Conservation (phyloP, 2,888 invertebrate genomes). For the Apomyelois bistriatella region DNA sequence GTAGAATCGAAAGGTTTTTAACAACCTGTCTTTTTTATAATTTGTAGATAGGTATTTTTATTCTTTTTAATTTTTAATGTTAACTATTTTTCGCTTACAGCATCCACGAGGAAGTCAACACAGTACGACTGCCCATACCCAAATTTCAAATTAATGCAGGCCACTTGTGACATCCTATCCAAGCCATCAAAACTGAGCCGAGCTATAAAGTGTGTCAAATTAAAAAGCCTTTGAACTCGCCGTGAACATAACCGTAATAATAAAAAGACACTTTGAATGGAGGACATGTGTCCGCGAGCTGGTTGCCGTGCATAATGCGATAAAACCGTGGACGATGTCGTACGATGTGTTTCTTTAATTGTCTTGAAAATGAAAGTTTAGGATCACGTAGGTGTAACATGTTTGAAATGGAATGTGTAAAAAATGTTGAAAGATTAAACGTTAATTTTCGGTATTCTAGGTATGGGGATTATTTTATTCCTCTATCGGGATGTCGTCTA, state of each 20-base stretch:
- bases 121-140: too few relatives aligned
- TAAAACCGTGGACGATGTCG: constrained; percentile 42
- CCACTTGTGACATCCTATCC: constrained; percentile 35
- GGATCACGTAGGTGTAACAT: background rate
- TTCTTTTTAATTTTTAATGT: too few relatives aligned
- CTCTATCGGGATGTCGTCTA: too few relatives aligned
- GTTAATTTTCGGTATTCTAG: too few relatives aligned
- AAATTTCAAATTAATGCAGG: constrained; percentile 12
- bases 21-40: too few relatives aligned
- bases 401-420: background rate
- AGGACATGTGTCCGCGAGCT: constrained; percentile 73
- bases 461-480: too few relatives aligned
- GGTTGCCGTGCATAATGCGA: constrained; percentile 67
- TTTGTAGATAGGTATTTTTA: too few relatives aligned
- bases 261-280: constrained; percentile 66
- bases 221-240: constrained; percentile 70
- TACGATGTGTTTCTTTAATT: constrained; percentile 27
- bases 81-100: too few relatives aligned
- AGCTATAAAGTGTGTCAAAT: constrained; percentile 73
- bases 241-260: constrained; percentile 64
- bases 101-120: too few relatives aligned
- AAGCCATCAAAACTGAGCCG: constrained; percentile 50
- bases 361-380: constrained; percentile 32
- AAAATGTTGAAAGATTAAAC: too few relatives aligned
- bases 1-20: too few relatives aligned